Evolutionary conservation across 2,888 invertebrate genomes (phyloP).

Genomic region (Disparrhopalites patrizii): DNA sequence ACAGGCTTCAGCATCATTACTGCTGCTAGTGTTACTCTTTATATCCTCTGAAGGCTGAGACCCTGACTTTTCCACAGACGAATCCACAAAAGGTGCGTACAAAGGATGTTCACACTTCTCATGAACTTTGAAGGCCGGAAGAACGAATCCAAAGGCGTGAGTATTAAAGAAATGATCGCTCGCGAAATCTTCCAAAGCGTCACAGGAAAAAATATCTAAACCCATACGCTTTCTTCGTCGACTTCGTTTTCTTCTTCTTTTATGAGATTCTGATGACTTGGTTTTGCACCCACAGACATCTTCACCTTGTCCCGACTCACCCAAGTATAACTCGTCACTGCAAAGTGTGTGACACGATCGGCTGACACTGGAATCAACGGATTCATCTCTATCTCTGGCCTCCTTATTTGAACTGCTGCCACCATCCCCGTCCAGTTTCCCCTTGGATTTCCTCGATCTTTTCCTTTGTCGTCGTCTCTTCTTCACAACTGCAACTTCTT

Average conservation of each 20-base stretch:
- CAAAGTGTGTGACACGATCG: too few species aligned
- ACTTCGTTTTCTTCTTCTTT: neutral
- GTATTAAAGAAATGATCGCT: neutral
- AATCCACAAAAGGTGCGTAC: neutral
- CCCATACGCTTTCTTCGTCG: neutral
- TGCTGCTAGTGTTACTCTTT: too few species aligned
- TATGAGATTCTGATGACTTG: neutral
- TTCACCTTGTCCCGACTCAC: neutral
- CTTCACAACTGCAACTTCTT: too few species aligned
- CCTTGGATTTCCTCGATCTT: neutral
- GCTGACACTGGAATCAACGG: neutral
- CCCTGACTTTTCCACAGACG: neutral
- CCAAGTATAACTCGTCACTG: too few species aligned
- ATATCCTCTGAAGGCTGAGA: too few species aligned
- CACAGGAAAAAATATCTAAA: neutral
- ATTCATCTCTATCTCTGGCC: neutral
- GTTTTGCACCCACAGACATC: neutral
- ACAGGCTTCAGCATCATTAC: too few species aligned
- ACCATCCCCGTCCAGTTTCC: neutral
- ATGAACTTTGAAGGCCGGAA: constrained; percentile 1
- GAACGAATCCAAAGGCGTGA: neutral
- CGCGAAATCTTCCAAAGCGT: neutral
- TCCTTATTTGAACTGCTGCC: neutral
- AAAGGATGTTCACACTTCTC: constrained; percentile 1
- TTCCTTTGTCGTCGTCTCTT: neutral